Percentiles rank a stretch among this genome's conserved stretches.
These are phyloP conservation scores for Drosophila monieri DNA, from an alignment of 2,888 invertebrate genomes.

Conservation along the genomic window DNA sequence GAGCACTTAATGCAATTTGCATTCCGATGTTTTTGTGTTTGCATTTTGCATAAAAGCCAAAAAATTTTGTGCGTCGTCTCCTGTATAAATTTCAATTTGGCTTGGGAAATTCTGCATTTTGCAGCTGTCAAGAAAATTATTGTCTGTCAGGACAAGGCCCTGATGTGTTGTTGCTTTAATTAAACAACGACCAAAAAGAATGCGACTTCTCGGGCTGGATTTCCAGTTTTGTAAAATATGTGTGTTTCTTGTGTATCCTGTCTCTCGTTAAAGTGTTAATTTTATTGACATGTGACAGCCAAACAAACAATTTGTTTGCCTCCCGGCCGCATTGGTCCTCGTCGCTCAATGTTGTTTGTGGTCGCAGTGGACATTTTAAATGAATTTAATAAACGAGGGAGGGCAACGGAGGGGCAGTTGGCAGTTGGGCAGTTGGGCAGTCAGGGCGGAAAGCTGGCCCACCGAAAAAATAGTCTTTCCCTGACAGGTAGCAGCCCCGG, in stretches of 20 bases:
- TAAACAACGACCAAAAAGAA: constrained; percentile 53
- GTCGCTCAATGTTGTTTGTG: constrained; percentile 56
- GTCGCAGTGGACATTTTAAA: constrained; percentile 64
- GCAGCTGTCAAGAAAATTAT: constrained; percentile 75
- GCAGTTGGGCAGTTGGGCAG: no score
- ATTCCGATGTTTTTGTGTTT: constrained; percentile 53
- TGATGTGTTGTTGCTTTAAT: constrained; percentile 64
- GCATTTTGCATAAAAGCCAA: constrained; percentile 47
- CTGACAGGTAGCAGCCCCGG: constrained; percentile 21
- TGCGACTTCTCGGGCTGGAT: constrained; percentile 27
- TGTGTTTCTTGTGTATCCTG: constrained; percentile 13
- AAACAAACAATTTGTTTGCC: constrained; percentile 69
- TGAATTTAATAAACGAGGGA: constrained; percentile 64
- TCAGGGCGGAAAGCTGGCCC: no score
- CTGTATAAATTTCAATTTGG: constrained; percentile 72
- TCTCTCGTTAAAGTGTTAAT: constrained; percentile 72
- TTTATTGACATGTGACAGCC: constrained; percentile 76
- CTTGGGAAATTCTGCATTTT: constrained; percentile 67
- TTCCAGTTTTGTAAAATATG: constrained; percentile 26
- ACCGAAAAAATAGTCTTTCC: background rate
- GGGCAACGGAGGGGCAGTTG: background rate
- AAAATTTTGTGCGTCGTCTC: constrained; percentile 35
- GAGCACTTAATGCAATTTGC: constrained; percentile 71
- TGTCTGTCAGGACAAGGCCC: constrained; percentile 37
- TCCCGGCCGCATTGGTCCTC: constrained; percentile 52